phyloP scores from a whole-genome alignment of 2,888 invertebrate genomes.

The Drosophila mimetica region DNA sequence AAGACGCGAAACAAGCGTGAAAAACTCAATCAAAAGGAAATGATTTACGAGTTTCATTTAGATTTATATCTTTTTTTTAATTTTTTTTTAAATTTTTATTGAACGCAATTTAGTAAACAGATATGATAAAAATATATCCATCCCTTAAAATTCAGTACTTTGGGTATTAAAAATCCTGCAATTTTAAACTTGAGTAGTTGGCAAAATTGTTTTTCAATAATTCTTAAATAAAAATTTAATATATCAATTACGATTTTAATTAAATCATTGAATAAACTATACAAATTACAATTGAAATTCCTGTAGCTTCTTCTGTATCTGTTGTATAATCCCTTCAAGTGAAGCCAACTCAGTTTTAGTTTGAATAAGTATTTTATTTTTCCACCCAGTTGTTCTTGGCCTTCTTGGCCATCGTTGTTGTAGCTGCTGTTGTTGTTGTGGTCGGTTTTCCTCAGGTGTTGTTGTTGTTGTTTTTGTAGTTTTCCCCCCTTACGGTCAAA shows the following conservation, averaged over 20 bases:
- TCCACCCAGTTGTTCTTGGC: background rate
- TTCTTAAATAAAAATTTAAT: background rate
- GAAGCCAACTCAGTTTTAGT: constrained; percentile 32
- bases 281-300: background rate
- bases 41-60: background rate
- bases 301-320: background rate
- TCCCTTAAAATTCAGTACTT: too few relatives aligned
- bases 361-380: constrained; percentile 53
- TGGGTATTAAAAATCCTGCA: too few relatives aligned
- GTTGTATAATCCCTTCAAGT: background rate
- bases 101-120: too few relatives aligned
- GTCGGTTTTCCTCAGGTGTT: constrained; percentile 8
- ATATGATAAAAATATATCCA: too few relatives aligned
- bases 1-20: background rate
- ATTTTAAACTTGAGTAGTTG: too few relatives aligned
- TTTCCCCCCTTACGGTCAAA: constrained; percentile 48
- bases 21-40: constrained; percentile 3
- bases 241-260: background rate
- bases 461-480: constrained; percentile 4
- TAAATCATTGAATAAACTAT: background rate
- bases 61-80: background rate
- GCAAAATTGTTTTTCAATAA: background rate
- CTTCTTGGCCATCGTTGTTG: constrained; percentile 33
- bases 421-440: constrained; percentile 7
- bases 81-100: background rate